These are phyloP conservation scores for Pocillopora meandrina DNA, from an alignment of 92 coral and sea anemone species.

Conservation along the genomic window DNA sequence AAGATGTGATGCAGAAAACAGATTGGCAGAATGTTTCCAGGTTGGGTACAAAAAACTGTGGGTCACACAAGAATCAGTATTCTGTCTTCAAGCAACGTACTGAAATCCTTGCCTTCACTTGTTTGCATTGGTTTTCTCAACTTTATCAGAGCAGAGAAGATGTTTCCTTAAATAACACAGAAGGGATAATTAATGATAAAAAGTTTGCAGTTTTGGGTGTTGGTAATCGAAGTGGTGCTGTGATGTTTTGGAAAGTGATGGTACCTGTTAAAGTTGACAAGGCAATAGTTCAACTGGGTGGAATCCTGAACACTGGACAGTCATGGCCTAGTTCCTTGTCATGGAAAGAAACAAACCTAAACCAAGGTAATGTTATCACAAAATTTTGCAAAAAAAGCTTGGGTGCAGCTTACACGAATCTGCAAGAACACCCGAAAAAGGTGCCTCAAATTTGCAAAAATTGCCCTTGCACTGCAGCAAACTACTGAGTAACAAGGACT, in stretches of 20 bases:
- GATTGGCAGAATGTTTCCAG: neutral
- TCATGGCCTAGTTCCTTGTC: slow-evolving; percentile 35
- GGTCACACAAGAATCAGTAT: neutral
- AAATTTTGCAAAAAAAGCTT: no score
- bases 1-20: slow-evolving; percentile 23
- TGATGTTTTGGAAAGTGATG: slow-evolving; percentile 68
- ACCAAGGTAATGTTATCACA: slow-evolving; percentile 9
- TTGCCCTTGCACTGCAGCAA: no score
- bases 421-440: no score
- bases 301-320: slow-evolving; percentile 13
- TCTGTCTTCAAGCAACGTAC: slow-evolving; percentile 19
- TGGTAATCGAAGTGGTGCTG: slow-evolving; percentile 60
- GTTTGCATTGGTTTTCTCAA: slow-evolving; percentile 37
- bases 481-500: no score
- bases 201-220: slow-evolving; percentile 60
- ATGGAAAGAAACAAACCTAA: slow-evolving; percentile 3
- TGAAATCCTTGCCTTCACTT: slow-evolving; percentile 16
- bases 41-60: neutral
- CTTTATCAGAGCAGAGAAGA: neutral
- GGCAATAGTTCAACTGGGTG: slow-evolving; percentile 9
- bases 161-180: neutral
- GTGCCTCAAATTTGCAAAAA: no score
- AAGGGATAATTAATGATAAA: neutral
- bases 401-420: no score
- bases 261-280: slow-evolving; percentile 34